Evolutionary conservation across 2,797 vertebrate species (phyloP).

Genomic region (Emys orbicularis): DNA sequence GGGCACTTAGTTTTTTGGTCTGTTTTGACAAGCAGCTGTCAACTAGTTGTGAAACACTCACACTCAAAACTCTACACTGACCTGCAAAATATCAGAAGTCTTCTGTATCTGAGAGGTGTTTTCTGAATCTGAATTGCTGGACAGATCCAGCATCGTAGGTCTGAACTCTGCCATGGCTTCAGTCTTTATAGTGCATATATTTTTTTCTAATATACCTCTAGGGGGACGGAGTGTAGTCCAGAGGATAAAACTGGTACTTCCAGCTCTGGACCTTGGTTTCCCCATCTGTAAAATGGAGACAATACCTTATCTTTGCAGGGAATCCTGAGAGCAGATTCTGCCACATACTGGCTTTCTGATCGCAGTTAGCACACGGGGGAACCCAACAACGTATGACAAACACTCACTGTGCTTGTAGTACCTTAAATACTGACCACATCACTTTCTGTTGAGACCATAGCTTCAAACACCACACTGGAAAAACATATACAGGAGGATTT

Average conservation of each 20-base stretch:
- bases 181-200: no score
- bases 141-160: background rate
- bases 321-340: background rate
- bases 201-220: no score
- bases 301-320: background rate
- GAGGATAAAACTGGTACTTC: background rate
- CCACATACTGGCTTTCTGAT: background rate
- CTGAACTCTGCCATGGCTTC: background rate
- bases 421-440: background rate
- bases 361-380: background rate
- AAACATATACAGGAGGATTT: background rate
- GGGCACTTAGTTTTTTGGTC: background rate
- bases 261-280: background rate
- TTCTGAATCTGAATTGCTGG: background rate
- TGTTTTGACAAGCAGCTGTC: background rate
- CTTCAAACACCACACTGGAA: background rate
- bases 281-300: background rate
- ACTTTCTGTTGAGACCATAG: background rate
- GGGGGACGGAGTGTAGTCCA: background rate
- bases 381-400: background rate
- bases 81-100: background rate
- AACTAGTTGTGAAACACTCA: constrained; percentile 1
- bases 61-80: background rate
- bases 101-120: background rate
- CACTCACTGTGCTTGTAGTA: background rate